These are phyloP conservation scores for Oncorhynchus clarkii DNA, from an alignment of 2,113 vertebrate species.

Conservation along the genomic window DNA sequence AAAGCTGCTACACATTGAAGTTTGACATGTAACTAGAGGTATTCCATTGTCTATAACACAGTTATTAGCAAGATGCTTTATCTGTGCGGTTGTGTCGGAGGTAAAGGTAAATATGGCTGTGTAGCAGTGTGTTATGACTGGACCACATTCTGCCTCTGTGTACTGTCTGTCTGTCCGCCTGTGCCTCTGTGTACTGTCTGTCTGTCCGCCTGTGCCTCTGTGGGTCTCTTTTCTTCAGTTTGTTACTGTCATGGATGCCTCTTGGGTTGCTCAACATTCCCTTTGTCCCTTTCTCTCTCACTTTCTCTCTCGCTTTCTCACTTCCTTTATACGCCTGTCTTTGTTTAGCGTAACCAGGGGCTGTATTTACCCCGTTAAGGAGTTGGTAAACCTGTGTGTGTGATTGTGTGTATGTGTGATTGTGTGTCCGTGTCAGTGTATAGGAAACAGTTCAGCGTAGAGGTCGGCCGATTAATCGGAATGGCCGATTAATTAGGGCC, in stretches of 20 bases:
- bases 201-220: neutral
- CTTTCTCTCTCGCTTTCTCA: constrained; percentile 19
- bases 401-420: constrained; percentile 3
- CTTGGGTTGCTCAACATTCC: neutral
- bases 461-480: too few species aligned
- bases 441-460: constrained; percentile 60
- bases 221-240: constrained; percentile 25
- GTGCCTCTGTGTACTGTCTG: constrained; percentile 20
- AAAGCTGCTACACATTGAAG: too few species aligned
- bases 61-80: neutral
- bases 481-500: too few species aligned
- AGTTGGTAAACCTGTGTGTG: constrained; percentile 33
- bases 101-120: too few species aligned
- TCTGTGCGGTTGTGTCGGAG: constrained; percentile 11
- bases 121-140: neutral
- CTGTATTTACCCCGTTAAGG: constrained; percentile 51
- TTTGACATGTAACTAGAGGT: too few species aligned
- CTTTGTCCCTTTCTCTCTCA: constrained; percentile 18
- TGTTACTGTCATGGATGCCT: neutral
- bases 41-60: too few species aligned
- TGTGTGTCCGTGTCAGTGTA: constrained; percentile 31
- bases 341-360: constrained; percentile 58
- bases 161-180: constrained; percentile 1
- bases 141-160: constrained; percentile 11
- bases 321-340: constrained; percentile 23